Evolutionary conservation across 2,797 vertebrate species (phyloP).

Genomic region (Cossypha niveicapilla): DNA sequence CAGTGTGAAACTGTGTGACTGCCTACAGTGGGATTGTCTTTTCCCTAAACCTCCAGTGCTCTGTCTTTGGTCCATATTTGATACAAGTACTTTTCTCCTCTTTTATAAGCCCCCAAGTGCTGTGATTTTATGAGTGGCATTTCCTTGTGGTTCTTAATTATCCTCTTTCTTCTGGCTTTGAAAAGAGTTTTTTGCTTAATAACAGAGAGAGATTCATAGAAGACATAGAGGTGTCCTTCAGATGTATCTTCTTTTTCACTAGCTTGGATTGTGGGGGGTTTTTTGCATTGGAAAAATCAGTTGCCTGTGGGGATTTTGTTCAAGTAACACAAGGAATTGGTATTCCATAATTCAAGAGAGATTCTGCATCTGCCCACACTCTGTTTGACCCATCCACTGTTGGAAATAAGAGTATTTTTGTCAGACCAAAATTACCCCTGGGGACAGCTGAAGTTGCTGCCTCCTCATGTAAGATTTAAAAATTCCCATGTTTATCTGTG

Average conservation of each 20-base stretch:
- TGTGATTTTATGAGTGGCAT: not conserved
- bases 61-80: not conserved
- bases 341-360: not conserved
- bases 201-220: not conserved
- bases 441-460: not conserved
- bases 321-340: not conserved
- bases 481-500: not conserved
- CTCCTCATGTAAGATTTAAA: not conserved
- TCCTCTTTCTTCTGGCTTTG: not conserved
- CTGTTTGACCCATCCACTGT: not conserved
- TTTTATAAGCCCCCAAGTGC: not conserved
- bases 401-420: not conserved
- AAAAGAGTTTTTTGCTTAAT: not conserved
- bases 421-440: not conserved
- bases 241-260: not conserved
- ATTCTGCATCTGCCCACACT: not conserved
- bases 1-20: not conserved
- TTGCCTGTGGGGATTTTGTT: not conserved
- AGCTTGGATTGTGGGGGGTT: not conserved
- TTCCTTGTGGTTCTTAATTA: not conserved
- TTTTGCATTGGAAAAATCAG: not conserved
- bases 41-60: not conserved
- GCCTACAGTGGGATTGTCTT: not conserved
- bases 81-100: not conserved
- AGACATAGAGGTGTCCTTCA: not conserved